A percentile compares a stretch with the other conserved stretches of the same genome.
These are phyloP conservation scores for Crotalus horridus DNA, from an alignment of 2,113 vertebrate genomes.

Conservation along the genomic window DNA sequence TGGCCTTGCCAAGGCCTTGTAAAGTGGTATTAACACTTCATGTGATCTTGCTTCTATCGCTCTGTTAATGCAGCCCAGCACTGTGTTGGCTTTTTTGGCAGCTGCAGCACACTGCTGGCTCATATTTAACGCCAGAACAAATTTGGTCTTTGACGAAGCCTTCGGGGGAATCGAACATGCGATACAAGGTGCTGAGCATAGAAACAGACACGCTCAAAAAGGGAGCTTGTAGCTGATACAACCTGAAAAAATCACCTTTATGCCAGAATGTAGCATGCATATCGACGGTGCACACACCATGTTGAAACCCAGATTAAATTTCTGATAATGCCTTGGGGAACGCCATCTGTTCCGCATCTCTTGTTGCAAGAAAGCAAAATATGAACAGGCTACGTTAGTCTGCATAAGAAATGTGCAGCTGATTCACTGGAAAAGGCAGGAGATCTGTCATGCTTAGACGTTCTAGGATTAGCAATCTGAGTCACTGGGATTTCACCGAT, in stretches of 20 bases:
- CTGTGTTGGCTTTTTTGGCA: too few species aligned
- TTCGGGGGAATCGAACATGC: too few species aligned
- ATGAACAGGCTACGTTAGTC: conserved; percentile 50
- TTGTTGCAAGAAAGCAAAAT: conserved; percentile 42
- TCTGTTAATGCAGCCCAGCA: too few species aligned
- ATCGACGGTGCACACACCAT: conserved; percentile 4
- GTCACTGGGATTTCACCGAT: background rate
- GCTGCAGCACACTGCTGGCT: too few species aligned
- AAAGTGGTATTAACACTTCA: too few species aligned
- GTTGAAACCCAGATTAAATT: conserved; percentile 32
- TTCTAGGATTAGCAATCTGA: background rate
- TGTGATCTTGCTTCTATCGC: too few species aligned
- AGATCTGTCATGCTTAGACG: background rate
- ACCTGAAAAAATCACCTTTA: conserved; percentile 40
- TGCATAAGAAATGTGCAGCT: conserved; percentile 33
- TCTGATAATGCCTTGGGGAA: conserved; percentile 34
- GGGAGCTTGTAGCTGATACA: background rate
- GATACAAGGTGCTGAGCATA: background rate
- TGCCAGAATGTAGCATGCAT: conserved; percentile 31
- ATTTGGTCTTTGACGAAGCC: background rate
- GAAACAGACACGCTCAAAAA: background rate
- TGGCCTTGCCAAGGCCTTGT: too few species aligned
- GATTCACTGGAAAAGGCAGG: conserved; percentile 3
- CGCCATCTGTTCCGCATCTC: conserved; percentile 47
- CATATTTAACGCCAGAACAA: background rate